These are phyloP conservation scores for Apotomis betuletana DNA, from an alignment of 2,888 invertebrate species.

Conservation along the genomic window DNA sequence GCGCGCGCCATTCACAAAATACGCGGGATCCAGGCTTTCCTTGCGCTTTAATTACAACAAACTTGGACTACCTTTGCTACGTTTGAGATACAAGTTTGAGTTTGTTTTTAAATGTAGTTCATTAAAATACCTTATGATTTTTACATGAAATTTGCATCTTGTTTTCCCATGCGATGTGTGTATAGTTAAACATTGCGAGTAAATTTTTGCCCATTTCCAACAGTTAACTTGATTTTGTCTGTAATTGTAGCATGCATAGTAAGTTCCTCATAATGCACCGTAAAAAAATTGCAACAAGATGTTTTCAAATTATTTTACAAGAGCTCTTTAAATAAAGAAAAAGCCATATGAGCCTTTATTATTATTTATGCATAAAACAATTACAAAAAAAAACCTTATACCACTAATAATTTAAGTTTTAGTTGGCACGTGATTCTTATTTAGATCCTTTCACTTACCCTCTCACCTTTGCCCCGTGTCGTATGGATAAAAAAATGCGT, in stretches of 20 bases:
- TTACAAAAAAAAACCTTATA: not conserved
- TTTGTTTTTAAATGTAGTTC: not conserved
- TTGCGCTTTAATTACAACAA: conserved; percentile 30
- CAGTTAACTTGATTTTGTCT: too few relatives aligned
- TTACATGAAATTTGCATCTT: not conserved
- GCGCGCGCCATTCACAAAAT: conserved; percentile 33
- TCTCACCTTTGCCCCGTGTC: conserved; percentile 22
- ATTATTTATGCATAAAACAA: not conserved
- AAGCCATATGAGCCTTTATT: too few relatives aligned
- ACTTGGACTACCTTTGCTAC: conserved; percentile 18
- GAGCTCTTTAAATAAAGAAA: too few relatives aligned
- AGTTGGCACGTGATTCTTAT: conserved; percentile 13
- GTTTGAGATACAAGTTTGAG: not conserved
- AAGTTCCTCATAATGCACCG: too few relatives aligned
- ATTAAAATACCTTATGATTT: not conserved
- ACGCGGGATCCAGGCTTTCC: conserved; percentile 20
- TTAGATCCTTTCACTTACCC: conserved; percentile 9
- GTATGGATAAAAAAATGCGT: too few relatives aligned
- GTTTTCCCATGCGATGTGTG: not conserved
- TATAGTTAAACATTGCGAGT: too few relatives aligned
- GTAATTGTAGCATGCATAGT: too few relatives aligned
- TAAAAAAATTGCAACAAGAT: too few relatives aligned
- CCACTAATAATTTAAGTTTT: conserved; percentile 13
- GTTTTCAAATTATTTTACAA: too few relatives aligned
- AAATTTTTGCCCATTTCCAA: too few relatives aligned